Evolutionary conservation across 2,888 invertebrate genomes (phyloP).

Genomic region (Xanthia icteritia): DNA sequence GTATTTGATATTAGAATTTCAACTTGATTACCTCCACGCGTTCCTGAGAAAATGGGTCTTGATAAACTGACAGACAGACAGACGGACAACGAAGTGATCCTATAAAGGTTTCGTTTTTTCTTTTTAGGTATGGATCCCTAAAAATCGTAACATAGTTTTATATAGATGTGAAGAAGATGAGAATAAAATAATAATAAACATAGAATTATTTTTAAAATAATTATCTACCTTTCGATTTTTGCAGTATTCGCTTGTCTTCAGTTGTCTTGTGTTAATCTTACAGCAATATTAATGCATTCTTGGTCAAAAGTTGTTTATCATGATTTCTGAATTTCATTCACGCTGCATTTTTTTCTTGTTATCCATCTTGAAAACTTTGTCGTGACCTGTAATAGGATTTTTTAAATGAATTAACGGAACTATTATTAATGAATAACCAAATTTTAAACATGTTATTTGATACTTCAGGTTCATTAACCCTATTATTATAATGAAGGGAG

Average conservation of each 20-base stretch:
- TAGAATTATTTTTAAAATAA: not conserved
- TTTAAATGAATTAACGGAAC: slow-evolving; percentile 33
- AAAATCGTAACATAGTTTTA: not conserved
- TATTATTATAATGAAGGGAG: no score
- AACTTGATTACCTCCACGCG: no score
- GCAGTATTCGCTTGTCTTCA: not conserved
- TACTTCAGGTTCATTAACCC: not conserved
- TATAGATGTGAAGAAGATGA: no score
- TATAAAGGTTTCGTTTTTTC: no score
- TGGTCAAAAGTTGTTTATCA: not conserved
- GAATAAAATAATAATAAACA: no score
- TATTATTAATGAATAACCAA: slow-evolving; percentile 6
- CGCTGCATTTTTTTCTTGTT: not conserved
- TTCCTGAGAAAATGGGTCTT: no score
- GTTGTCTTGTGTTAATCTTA: not conserved
- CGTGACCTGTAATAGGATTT: slow-evolving; percentile 39
- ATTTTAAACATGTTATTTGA: not conserved
- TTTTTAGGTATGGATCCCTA: no score
- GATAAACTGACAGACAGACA: no score
- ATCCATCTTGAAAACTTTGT: not conserved
- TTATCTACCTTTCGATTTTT: not conserved
- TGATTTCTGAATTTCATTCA: not conserved
- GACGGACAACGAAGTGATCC: no score
- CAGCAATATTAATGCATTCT: not conserved
- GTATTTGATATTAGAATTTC: no score